Conservation (phyloP, 2,888 invertebrate genomes). For the Pherbina coryleti region DNA sequence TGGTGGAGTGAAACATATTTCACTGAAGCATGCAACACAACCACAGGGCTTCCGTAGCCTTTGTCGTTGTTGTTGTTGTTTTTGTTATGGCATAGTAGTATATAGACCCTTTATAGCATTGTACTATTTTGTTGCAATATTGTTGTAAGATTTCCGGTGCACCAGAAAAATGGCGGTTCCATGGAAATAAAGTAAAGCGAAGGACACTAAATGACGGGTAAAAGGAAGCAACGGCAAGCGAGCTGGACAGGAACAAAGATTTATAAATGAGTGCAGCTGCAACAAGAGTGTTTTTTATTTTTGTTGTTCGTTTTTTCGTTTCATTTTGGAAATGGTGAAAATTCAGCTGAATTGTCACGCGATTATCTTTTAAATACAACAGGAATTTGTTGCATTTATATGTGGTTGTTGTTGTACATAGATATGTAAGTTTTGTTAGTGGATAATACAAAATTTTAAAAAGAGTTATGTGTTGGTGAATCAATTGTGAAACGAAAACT, state of each 20-base stretch:
- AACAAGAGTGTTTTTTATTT: neutral
- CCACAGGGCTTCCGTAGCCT: constrained; percentile 27
- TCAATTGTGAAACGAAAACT: too few relatives aligned
- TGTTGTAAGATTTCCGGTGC: constrained; percentile 25
- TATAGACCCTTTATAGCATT: constrained; percentile 2
- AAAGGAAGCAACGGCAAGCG: neutral
- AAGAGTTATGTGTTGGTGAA: too few relatives aligned
- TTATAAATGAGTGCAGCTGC: neutral
- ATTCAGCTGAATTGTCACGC: constrained; percentile 18
- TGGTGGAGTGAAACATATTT: constrained; percentile 25
- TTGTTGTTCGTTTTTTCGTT: neutral
- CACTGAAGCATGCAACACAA: constrained; percentile 31
- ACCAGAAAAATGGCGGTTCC: constrained; percentile 12
- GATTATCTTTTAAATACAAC: constrained; percentile 24
- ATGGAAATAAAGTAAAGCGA: neutral
- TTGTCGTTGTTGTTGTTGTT: constrained; percentile 27
- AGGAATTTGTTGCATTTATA: neutral
- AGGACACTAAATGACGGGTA: neutral
- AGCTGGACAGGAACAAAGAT: neutral
- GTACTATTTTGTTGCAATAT: constrained; percentile 3
- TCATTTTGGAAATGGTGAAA: neutral
- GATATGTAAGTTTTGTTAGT: too few relatives aligned
- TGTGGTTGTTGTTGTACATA: too few relatives aligned
- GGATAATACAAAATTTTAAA: too few relatives aligned
- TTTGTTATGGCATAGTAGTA: constrained; percentile 11